Conservation (phyloP, 2,888 invertebrate species). For the Microdon myrmicae region DNA sequence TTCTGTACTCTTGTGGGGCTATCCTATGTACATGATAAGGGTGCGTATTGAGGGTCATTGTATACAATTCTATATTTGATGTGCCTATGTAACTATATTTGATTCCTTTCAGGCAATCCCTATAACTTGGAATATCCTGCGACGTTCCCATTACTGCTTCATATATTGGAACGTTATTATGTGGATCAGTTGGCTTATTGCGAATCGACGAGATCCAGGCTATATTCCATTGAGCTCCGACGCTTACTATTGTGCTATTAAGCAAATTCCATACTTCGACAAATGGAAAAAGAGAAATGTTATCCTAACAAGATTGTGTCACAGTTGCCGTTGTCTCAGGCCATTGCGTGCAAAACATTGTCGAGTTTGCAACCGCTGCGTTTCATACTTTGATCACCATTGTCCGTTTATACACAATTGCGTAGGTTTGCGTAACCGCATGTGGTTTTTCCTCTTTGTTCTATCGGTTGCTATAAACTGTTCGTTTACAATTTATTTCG, state of each 20-base stretch:
- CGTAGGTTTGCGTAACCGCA: conserved; percentile 89
- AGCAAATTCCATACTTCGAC: conserved; percentile 91
- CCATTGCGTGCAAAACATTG: conserved; percentile 92
- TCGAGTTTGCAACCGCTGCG: conserved; percentile 88
- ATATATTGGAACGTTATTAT: conserved; percentile 90
- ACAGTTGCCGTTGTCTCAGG: conserved; percentile 88
- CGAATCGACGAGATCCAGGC: conserved; percentile 89
- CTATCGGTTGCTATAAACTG: conserved; percentile 89
- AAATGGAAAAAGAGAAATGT: conserved; percentile 90
- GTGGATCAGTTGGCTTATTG: conserved; percentile 93
- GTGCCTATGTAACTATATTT: conserved; percentile 2
- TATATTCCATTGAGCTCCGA: conserved; percentile 90
- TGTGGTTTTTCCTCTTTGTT: conserved; percentile 93
- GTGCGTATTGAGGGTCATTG: conserved; percentile 66
- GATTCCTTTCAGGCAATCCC: conserved; percentile 78
- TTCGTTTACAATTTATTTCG: conserved; percentile 87
- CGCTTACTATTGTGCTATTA: conserved; percentile 88
- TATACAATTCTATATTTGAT: neutral
- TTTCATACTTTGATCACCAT: conserved; percentile 92
- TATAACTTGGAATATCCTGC: conserved; percentile 87
- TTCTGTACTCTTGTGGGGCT: conserved; percentile 89
- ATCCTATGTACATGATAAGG: conserved; percentile 91
- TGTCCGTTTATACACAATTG: conserved; percentile 97
- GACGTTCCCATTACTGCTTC: conserved; percentile 89
- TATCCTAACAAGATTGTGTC: conserved; percentile 84